These are phyloP conservation scores for Babyrousa celebensis DNA, from an alignment of 2,797 vertebrate genomes.

Conservation along the genomic window DNA sequence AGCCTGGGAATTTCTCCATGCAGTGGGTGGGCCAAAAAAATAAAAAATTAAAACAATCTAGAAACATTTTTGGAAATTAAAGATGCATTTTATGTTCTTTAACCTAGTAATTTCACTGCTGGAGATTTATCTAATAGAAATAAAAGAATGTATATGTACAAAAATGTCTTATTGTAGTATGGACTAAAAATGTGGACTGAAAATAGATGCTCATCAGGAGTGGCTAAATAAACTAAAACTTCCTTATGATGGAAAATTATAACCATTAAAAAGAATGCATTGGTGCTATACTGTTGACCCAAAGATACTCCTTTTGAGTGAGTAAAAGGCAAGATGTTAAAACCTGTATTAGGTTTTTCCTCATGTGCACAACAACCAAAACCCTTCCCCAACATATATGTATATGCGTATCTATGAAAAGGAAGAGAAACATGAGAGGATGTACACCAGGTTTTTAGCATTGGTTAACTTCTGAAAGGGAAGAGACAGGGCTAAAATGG, in stretches of 20 bases:
- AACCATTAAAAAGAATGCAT: background rate
- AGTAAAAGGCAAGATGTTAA: background rate
- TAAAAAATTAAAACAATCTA: background rate
- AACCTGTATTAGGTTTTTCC: background rate
- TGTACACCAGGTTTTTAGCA: background rate
- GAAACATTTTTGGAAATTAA: conserved; percentile 35
- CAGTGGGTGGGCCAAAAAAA: no score
- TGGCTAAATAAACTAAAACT: background rate
- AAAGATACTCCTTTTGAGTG: background rate
- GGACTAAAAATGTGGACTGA: background rate
- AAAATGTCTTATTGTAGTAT: conserved; percentile 34
- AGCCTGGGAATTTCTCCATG: no score
- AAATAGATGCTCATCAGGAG: background rate
- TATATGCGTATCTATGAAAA: background rate
- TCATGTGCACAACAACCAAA: background rate
- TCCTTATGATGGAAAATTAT: background rate
- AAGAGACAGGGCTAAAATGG: background rate
- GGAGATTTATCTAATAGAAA: conserved; percentile 44
- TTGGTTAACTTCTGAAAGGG: background rate
- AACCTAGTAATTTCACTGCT: conserved; percentile 6
- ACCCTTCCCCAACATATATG: background rate
- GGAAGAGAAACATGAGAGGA: background rate
- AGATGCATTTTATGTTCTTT: background rate
- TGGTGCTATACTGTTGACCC: background rate
- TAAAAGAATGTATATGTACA: conserved; percentile 14